These are phyloP conservation scores for Pomatorhinus ruficollis DNA, from an alignment of 2,113 vertebrate genomes.

Conservation along the genomic window DNA sequence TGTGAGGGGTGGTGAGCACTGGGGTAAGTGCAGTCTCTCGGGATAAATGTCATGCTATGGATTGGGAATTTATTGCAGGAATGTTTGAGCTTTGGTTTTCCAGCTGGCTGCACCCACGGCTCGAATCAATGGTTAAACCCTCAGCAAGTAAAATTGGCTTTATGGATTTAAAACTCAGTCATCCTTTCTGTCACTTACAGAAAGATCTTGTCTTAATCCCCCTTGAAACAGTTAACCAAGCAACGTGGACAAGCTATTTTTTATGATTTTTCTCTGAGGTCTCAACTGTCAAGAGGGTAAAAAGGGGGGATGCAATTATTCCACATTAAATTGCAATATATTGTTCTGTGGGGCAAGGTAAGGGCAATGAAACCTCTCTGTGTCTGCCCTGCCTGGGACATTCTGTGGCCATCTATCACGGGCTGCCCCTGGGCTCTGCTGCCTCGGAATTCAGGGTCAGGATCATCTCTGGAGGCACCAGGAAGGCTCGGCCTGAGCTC, in stretches of 20 bases:
- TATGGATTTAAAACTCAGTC: not conserved
- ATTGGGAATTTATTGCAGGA: not conserved
- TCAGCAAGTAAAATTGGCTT: not conserved
- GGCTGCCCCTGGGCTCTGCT: not conserved
- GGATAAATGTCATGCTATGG: not conserved
- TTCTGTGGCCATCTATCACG: not conserved
- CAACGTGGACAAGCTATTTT: not conserved
- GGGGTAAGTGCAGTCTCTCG: not conserved
- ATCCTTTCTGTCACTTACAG: not conserved
- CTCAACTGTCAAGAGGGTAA: not conserved
- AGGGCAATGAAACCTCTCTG: not conserved
- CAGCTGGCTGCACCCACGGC: not conserved
- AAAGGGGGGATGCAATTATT: not conserved
- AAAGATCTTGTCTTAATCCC: not conserved
- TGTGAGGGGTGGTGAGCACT: not conserved
- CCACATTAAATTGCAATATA: not conserved
- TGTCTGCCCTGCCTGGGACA: not conserved
- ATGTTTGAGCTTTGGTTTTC: not conserved
- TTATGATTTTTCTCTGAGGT: not conserved
- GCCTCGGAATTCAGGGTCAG: not conserved
- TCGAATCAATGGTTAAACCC: not conserved
- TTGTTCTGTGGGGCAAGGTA: slow-evolving; percentile 9
- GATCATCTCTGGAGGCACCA: slow-evolving; percentile 1
- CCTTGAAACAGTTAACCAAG: not conserved
- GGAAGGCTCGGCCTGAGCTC: not conserved